These are phyloP conservation scores for Eupithecia dodoneata DNA, from an alignment of 2,888 invertebrate species.

Conservation along the genomic window DNA sequence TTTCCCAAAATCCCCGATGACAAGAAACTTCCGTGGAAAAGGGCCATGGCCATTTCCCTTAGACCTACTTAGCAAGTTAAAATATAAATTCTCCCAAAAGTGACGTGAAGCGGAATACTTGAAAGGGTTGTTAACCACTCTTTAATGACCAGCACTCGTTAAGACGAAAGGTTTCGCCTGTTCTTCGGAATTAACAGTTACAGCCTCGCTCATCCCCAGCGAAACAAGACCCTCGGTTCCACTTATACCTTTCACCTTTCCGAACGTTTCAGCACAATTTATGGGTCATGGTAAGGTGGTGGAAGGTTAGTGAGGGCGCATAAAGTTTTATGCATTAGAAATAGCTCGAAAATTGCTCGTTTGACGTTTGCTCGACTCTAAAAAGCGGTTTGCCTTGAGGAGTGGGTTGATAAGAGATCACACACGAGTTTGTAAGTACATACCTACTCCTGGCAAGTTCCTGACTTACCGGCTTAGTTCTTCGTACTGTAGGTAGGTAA, in stretches of 20 bases:
- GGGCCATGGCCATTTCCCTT: constrained; percentile 11
- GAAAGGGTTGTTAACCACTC: constrained; percentile 64
- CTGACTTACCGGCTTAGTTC: not conserved
- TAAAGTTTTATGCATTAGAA: constrained; percentile 78
- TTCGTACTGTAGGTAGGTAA: not conserved
- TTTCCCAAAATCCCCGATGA: constrained; percentile 1
- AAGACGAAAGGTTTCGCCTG: constrained; percentile 76
- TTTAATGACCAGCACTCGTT: constrained; percentile 75
- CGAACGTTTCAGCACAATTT: constrained; percentile 28
- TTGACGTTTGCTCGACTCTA: constrained; percentile 67
- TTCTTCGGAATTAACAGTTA: constrained; percentile 77
- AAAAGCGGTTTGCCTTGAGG: constrained; percentile 52
- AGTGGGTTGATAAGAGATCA: constrained; percentile 37
- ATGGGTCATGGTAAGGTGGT: constrained; percentile 54
- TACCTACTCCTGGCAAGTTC: constrained; percentile 4
- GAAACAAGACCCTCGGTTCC: constrained; percentile 45
- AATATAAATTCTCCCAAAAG: constrained; percentile 42
- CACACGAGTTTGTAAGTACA: constrained; percentile 10
- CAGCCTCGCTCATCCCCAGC: constrained; percentile 55
- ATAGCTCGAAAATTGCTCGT: constrained; percentile 77
- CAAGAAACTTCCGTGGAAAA: not conserved
- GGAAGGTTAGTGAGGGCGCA: constrained; percentile 61
- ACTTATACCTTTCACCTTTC: constrained; percentile 17
- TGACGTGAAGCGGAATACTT: constrained; percentile 40
- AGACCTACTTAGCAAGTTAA: constrained; percentile 34